These are phyloP conservation scores for Ochropleura plecta DNA, from an alignment of 2,888 invertebrate species.

Conservation along the genomic window DNA sequence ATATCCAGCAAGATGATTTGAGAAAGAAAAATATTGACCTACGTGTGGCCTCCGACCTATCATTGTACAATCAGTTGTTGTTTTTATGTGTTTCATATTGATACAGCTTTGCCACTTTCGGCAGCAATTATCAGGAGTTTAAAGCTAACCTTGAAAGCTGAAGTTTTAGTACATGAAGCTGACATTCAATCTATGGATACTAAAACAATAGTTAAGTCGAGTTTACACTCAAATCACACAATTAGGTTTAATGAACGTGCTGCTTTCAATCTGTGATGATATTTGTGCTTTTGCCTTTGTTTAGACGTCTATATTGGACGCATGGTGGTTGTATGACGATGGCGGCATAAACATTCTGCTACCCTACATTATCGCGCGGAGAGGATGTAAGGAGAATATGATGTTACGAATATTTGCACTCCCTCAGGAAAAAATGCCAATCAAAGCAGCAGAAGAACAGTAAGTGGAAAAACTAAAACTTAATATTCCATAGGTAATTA, in stretches of 20 bases:
- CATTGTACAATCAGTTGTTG: too few species aligned
- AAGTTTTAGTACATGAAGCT: neutral
- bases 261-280: neutral
- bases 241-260: neutral
- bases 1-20: neutral
- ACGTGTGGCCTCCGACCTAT: neutral
- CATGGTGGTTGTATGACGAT: constrained; percentile 99
- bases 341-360: constrained; percentile 95
- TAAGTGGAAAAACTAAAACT: constrained; percentile 79
- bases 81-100: too few species aligned
- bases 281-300: neutral
- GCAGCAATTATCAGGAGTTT: too few species aligned
- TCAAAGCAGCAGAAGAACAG: constrained; percentile 95
- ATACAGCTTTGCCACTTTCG: too few species aligned
- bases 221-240: neutral
- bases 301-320: constrained; percentile 89
- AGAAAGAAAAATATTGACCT: neutral
- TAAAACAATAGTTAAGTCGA: neutral
- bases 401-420: constrained; percentile 94
- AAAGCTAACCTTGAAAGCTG: neutral
- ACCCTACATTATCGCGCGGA: constrained; percentile 94
- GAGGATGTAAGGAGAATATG: constrained; percentile 92
- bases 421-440: constrained; percentile 92
- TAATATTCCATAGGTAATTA: neutral
- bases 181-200: neutral